A percentile compares a stretch with the other conserved stretches of the same genome.
Conservation (phyloP, 2,113 vertebrate genomes). For the Xenus cinereus region DNA sequence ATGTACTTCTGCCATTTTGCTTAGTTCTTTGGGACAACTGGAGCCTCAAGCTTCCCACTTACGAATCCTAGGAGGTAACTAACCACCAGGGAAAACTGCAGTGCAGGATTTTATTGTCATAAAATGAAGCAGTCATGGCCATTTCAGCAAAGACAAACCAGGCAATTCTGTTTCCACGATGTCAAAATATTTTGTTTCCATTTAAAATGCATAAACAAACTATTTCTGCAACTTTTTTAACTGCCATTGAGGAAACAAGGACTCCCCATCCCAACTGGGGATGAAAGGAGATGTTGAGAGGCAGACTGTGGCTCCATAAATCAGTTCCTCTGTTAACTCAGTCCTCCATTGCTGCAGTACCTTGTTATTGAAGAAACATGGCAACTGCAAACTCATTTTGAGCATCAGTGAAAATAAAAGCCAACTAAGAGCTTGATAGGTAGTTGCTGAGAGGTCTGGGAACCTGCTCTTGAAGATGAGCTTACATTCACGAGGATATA, state of each 20-base stretch:
- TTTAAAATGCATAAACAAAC: background rate
- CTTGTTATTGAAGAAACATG: background rate
- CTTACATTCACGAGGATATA: background rate
- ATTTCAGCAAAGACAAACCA: background rate
- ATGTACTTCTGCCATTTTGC: background rate
- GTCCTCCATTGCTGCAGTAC: background rate
- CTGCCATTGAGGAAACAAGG: background rate
- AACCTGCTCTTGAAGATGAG: background rate
- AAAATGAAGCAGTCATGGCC: rapidly evolving
- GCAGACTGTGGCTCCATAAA: background rate
- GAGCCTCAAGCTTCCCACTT: background rate
- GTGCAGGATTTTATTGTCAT: background rate
- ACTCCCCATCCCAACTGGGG: background rate
- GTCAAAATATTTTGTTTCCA: background rate
- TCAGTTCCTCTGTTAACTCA: background rate
- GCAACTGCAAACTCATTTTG: background rate
- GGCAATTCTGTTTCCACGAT: background rate
- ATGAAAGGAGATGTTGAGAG: background rate
- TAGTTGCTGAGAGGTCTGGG: background rate
- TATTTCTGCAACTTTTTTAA: background rate
- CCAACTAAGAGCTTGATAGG: background rate
- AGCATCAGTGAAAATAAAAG: background rate
- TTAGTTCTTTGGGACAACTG: background rate
- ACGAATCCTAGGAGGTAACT: background rate
- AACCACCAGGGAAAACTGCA: background rate